Evolutionary conservation across 1,140 invertebrate genomes (phyloP), one percentile per base, ranked within the genome.

Genomic region (Globodera rostochiensis): DNA sequence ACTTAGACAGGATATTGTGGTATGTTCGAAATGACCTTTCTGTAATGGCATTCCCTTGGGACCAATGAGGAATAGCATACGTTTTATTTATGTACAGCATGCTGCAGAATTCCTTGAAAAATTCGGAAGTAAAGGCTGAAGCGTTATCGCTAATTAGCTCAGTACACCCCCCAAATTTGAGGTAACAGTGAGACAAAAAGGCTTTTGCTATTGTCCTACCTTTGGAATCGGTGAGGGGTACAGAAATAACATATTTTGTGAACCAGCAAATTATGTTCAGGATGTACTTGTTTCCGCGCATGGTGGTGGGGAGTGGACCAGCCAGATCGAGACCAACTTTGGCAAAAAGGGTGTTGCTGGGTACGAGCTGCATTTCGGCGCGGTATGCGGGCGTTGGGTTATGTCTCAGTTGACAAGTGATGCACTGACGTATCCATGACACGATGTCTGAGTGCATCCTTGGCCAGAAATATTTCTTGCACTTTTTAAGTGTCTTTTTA

Each of bases 251-350:
- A 79, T 79, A 79, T 50, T 79, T 79, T 4, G 78, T 47, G 21
- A 79, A 79, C 69, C 75, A 79, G 50, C 78, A 79, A 11, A 79
- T 75, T 78, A 79, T 79, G 9, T 79, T 79, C 36, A 79, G 9
- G 25, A 79, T 79, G 36, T 79, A 45, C 8, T 49, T 47, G n/a
- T 79, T 79, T 25, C 78, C 78, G 13, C 9, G 6, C 19, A 21
- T n/a, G 13, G 78, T 80, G 7, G 50, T 21, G 6, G 78, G 78
- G 47, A 79, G 50, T 46, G 78, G 69, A 75, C 78, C 78, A 3
- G 46, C 46, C 49, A 79, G 8, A 46, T 79, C 78, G 15, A n/a
- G n/a, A n/a, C n/a, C n/a, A n/a, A n/a, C n/a, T n/a, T n/a, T n/a
- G n/a, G n/a, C n/a, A n/a, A n/a, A 79, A 25, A 11, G 19, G 46